Evolutionary conservation across 2,797 vertebrate species (phyloP).

Genomic region (Darevskia mixta): DNA sequence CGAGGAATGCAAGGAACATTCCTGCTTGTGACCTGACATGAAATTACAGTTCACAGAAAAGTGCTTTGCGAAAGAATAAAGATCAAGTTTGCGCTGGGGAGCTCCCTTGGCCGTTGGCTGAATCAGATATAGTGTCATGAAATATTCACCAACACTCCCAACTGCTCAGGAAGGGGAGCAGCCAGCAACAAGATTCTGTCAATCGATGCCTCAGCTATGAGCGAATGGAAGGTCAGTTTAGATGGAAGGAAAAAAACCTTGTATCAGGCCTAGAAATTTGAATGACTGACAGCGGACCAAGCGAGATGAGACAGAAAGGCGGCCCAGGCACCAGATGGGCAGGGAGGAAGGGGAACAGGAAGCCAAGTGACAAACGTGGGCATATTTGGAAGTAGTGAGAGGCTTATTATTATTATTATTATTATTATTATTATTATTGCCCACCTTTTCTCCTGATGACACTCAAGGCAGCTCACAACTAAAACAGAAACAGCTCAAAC

Average conservation of each 20-base stretch:
- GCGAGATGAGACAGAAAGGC: not conserved
- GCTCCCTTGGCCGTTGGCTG: not conserved
- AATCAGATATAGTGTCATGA: not conserved
- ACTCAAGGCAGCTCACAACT: no score
- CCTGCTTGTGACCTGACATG: not conserved
- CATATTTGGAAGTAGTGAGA: not conserved
- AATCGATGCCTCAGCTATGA: not conserved
- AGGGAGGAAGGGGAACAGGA: not conserved
- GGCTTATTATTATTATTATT: no score
- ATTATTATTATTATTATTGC: no score
- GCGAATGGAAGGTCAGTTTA: not conserved
- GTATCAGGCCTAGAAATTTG: not conserved
- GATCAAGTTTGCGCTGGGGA: not conserved
- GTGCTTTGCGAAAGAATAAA: not conserved
- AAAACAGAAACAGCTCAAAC: no score
- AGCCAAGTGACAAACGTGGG: not conserved
- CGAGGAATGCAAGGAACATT: not conserved
- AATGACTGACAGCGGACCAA: not conserved
- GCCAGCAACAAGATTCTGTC: not conserved
- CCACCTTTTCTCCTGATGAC: no score
- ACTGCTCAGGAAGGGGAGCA: not conserved
- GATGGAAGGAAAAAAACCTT: not conserved
- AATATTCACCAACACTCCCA: not conserved
- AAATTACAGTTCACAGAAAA: not conserved
- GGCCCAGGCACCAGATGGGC: not conserved